These are phyloP conservation scores for Iphiclides podalirius DNA, from an alignment of 2,888 invertebrate genomes.

Conservation along the genomic window DNA sequence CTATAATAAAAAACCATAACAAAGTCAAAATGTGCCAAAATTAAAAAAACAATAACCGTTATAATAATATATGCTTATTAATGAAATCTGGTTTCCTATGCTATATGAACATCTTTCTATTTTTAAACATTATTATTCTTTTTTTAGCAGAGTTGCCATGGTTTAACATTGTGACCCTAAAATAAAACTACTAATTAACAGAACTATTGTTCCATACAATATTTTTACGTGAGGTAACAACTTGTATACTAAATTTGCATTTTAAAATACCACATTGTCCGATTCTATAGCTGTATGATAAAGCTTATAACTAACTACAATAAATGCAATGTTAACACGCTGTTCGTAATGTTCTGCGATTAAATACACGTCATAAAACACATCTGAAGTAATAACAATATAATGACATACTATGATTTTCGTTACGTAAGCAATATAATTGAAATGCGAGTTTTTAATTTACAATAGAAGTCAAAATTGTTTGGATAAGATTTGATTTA, in stretches of 20 bases:
- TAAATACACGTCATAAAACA: too few species aligned
- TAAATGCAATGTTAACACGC: slow-evolving; percentile 25
- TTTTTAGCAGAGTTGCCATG: background rate
- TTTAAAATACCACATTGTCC: slow-evolving; percentile 15
- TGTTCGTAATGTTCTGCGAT: slow-evolving; percentile 12
- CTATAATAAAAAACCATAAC: slow-evolving; percentile 19
- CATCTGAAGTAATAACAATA: too few species aligned
- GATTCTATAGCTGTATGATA: slow-evolving; percentile 14
- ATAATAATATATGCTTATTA: slow-evolving; percentile 10
- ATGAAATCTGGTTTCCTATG: slow-evolving; percentile 5
- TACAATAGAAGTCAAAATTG: too few species aligned
- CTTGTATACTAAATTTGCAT: slow-evolving; percentile 27
- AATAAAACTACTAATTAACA: slow-evolving; percentile 14
- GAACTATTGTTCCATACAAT: slow-evolving; percentile 22
- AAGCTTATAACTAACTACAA: slow-evolving; percentile 31
- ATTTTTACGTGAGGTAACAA: slow-evolving; percentile 34
- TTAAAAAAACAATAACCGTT: slow-evolving; percentile 21
- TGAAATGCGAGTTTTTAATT: too few species aligned
- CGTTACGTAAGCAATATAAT: too few species aligned
- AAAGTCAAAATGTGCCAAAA: slow-evolving; percentile 22
- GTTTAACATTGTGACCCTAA: slow-evolving; percentile 7
- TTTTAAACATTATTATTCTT: slow-evolving; percentile 11
- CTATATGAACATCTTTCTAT: slow-evolving; percentile 11
- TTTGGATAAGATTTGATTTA: too few species aligned
- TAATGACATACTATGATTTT: too few species aligned